A percentile compares a stretch with the other conserved stretches of the same genome.
phyloP scores from a whole-genome alignment of 2,113 vertebrate genomes.

The Panthera leo region DNA sequence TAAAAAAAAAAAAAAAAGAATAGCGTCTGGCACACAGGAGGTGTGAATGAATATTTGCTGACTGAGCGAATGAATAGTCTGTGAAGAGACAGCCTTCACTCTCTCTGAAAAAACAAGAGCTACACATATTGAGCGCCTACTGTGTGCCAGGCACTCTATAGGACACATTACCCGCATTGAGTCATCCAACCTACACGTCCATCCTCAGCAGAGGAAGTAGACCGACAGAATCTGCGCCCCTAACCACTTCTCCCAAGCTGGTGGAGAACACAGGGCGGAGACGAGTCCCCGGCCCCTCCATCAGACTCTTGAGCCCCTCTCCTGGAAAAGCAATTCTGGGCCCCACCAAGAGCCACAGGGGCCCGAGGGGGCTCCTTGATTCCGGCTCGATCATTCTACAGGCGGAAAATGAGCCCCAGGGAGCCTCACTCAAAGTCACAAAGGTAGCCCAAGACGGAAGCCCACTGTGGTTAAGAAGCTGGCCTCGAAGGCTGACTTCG shows the following conservation, averaged over 20 bases:
- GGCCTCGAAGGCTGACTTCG: not conserved
- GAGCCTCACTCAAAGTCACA: not conserved
- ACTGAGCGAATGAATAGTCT: not conserved
- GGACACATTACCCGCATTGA: not conserved
- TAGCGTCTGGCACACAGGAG: not conserved
- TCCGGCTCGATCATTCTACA: not conserved
- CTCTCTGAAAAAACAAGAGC: not conserved
- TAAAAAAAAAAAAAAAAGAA: not conserved
- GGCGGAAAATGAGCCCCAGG: not conserved
- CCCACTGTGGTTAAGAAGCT: not conserved
- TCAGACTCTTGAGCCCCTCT: not conserved
- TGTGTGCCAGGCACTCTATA: not conserved
- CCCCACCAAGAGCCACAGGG: not conserved
- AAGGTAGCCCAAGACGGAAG: not conserved
- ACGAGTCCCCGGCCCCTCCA: not conserved
- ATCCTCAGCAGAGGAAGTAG: not conserved
- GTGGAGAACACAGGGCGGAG: not conserved
- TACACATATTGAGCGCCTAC: not conserved
- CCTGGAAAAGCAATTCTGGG: not conserved
- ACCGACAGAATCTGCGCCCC: not conserved
- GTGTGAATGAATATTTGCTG: not conserved
- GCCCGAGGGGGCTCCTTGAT: not conserved
- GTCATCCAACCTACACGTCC: no score
- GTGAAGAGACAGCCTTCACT: not conserved
- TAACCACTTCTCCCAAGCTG: not conserved